These are phyloP conservation scores for Agonum fuliginosum DNA, from an alignment of 2,888 invertebrate species.

Conservation along the genomic window DNA sequence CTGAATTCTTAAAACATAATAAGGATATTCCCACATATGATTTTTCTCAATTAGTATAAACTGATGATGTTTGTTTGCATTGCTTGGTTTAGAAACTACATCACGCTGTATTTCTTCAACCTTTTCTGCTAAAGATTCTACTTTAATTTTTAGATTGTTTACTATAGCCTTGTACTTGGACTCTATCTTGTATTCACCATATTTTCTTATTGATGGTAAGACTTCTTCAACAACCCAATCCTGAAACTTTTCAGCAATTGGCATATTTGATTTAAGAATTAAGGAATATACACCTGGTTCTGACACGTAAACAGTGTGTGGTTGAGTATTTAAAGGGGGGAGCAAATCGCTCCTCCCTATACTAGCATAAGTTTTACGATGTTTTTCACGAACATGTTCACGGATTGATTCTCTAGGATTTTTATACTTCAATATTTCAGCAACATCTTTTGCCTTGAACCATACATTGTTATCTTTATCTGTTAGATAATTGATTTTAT, in stretches of 20 bases:
- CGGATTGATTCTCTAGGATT: neutral
- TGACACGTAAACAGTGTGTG: neutral
- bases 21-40: slow-evolving; percentile 34
- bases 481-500: slow-evolving; percentile 1
- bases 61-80: slow-evolving; percentile 30
- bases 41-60: slow-evolving; percentile 29
- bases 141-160: neutral
- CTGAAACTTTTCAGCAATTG: neutral
- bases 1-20: slow-evolving; percentile 17
- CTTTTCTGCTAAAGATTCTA: slow-evolving; percentile 1
- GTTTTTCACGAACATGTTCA: neutral
- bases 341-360: neutral
- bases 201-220: slow-evolving; percentile 16
- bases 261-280: neutral
- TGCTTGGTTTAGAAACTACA: slow-evolving; percentile 17
- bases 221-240: neutral
- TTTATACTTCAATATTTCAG: neutral
- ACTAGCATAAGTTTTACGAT: neutral
- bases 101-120: slow-evolving; percentile 4
- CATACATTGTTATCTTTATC: neutral
- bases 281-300: slow-evolving; percentile 15
- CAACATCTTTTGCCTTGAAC: neutral
- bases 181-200: slow-evolving; percentile 14
- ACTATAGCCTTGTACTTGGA: slow-evolving; percentile 13
- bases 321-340: neutral